phyloP scores from a whole-genome alignment of 2,888 invertebrate species.

The Drosophila mercatorum region DNA sequence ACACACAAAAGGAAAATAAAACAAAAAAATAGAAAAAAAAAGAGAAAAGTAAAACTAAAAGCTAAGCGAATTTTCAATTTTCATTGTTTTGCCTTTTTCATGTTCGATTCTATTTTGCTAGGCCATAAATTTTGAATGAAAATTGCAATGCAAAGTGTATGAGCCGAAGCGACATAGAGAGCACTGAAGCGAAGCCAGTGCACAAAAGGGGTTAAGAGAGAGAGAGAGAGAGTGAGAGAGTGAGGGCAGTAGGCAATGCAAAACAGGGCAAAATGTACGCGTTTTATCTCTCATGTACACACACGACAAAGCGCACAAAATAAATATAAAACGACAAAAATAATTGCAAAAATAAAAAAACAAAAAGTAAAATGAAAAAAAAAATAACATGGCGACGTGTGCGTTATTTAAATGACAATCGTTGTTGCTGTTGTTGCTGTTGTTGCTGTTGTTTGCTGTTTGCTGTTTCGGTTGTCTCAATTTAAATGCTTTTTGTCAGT shows the following conservation, averaged over 20 bases:
- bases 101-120: slow-evolving; percentile 76
- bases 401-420: slow-evolving; percentile 78
- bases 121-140: slow-evolving; percentile 75
- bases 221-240: slow-evolving; percentile 1
- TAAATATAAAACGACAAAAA: slow-evolving; percentile 48
- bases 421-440: slow-evolving; percentile 41
- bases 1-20: slow-evolving; percentile 3
- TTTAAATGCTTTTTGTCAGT: slow-evolving; percentile 62
- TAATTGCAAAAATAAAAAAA: slow-evolving; percentile 63
- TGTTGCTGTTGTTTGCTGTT: slow-evolving; percentile 22
- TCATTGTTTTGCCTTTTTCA: slow-evolving; percentile 65
- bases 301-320: slow-evolving; percentile 51
- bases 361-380: slow-evolving; percentile 21
- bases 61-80: slow-evolving; percentile 61
- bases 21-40: neutral
- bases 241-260: slow-evolving; percentile 38
- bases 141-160: slow-evolving; percentile 70
- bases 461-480: slow-evolving; percentile 57
- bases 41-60: slow-evolving; percentile 12
- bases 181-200: slow-evolving; percentile 15
- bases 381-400: slow-evolving; percentile 69
- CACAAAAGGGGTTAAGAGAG: slow-evolving; percentile 10
- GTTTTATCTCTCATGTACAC: slow-evolving; percentile 72
- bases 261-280: slow-evolving; percentile 51
- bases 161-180: slow-evolving; percentile 37